These are phyloP conservation scores for Parasteatoda tepidariorum DNA, from an alignment of 1,140 invertebrate species.

Conservation along the genomic window DNA sequence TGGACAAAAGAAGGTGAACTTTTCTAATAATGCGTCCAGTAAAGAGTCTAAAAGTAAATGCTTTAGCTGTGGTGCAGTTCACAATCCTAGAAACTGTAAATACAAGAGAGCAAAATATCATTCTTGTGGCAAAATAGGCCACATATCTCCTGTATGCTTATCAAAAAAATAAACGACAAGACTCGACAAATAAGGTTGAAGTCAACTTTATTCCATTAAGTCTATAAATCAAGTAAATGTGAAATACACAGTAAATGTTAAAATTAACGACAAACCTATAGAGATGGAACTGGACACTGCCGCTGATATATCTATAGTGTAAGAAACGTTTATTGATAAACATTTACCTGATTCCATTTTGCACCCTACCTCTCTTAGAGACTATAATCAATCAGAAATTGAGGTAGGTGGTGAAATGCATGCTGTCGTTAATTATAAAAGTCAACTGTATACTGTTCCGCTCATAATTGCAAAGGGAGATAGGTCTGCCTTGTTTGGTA, in stretches of 20 bases:
- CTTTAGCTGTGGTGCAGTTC: conserved; percentile 1
- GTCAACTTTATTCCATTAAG: background rate
- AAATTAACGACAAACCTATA: background rate
- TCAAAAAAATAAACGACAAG: background rate
- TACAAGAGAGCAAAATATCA: background rate
- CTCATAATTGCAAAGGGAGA: background rate
- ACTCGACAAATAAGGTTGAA: background rate
- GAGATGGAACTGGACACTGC: conserved; percentile 4
- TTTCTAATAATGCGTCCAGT: too few species aligned
- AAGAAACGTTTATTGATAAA: background rate
- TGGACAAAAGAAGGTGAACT: too few species aligned
- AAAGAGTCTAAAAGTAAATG: too few species aligned
- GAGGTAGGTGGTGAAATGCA: background rate
- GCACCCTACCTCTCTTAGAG: background rate
- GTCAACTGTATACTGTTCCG: background rate
- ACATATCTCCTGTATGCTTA: background rate
- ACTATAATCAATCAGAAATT: background rate
- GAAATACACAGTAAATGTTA: background rate
- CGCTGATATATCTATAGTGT: background rate
- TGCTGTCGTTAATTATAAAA: background rate
- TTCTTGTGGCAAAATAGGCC: background rate
- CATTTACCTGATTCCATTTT: background rate
- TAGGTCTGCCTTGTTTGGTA: background rate
- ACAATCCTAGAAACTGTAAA: background rate
- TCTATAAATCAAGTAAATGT: background rate